Percentiles rank a stretch among this genome's conserved stretches.
Evolutionary conservation across 2,888 invertebrate species (phyloP).

Genomic region (Diaphora mendica): DNA sequence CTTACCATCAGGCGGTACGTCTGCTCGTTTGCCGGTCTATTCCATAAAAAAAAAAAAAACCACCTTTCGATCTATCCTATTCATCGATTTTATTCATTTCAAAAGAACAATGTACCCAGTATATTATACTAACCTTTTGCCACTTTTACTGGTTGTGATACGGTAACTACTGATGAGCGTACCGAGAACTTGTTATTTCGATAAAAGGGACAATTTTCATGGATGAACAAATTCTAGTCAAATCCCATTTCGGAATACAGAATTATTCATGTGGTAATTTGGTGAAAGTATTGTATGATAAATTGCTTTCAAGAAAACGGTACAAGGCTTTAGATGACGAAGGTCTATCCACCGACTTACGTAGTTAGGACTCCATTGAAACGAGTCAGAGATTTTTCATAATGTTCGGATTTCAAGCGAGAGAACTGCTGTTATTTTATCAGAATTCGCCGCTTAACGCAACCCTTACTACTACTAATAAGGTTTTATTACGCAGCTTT

Average conservation of each 20-base stretch:
- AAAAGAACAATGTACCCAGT: background rate
- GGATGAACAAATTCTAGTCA: background rate
- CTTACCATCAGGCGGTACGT: no score
- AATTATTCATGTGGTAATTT: constrained; percentile 16
- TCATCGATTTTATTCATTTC: background rate
- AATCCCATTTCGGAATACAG: background rate
- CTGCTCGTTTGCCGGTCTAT: no score
- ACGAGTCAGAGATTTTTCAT: background rate
- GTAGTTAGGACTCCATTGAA: background rate
- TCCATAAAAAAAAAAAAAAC: no score
- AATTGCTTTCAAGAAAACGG: constrained; percentile 16
- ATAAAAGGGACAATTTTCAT: background rate
- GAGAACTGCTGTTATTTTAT: background rate
- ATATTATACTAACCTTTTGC: background rate
- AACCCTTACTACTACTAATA: constrained; percentile 20
- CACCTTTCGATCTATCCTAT: background rate
- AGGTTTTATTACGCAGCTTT: constrained; percentile 22
- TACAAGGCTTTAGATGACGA: constrained; percentile 19
- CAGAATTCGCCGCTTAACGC: background rate
- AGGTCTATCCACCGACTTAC: constrained; percentile 16
- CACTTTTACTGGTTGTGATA: background rate
- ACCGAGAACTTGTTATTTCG: background rate
- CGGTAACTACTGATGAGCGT: background rate
- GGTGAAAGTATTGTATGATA: constrained; percentile 20
- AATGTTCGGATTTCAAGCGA: background rate